phyloP scores from a whole-genome alignment of 2,888 invertebrate genomes.

The Drosophila nr. fundita region DNA sequence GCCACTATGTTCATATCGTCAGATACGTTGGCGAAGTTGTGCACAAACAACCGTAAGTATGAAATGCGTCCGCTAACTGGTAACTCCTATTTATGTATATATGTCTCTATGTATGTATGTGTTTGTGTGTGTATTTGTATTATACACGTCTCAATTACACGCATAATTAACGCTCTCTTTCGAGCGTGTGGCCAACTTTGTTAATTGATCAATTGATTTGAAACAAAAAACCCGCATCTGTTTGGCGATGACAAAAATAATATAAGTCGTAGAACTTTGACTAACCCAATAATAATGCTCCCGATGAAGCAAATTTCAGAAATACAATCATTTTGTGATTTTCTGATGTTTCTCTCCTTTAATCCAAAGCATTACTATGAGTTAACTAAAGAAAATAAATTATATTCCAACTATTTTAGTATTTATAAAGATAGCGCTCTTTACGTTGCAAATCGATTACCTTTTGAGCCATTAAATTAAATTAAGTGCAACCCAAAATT shows the following conservation, averaged over 20 bases:
- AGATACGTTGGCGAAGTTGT: conserved; percentile 90
- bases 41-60: conserved; percentile 90
- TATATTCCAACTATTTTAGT: neutral
- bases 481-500: neutral
- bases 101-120: neutral
- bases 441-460: conserved; percentile 8
- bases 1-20: conserved; percentile 64
- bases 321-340: neutral
- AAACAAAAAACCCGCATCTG: conserved; percentile 5
- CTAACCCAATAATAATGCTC: conserved; percentile 2
- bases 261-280: neutral
- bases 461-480: neutral
- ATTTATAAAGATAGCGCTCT: neutral
- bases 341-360: neutral
- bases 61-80: conserved; percentile 28
- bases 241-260: conserved; percentile 20
- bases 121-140: neutral
- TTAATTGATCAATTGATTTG: conserved; percentile 11
- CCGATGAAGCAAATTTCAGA: neutral
- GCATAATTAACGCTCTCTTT: conserved; percentile 21
- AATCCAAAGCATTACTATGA: neutral
- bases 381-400: neutral
- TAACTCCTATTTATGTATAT: neutral
- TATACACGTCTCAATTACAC: conserved; percentile 11
- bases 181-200: neutral